A percentile compares a stretch with the other conserved stretches of the same genome.
Conservation (phyloP, 1,140 invertebrate species). For the Drosophila serrata region DNA sequence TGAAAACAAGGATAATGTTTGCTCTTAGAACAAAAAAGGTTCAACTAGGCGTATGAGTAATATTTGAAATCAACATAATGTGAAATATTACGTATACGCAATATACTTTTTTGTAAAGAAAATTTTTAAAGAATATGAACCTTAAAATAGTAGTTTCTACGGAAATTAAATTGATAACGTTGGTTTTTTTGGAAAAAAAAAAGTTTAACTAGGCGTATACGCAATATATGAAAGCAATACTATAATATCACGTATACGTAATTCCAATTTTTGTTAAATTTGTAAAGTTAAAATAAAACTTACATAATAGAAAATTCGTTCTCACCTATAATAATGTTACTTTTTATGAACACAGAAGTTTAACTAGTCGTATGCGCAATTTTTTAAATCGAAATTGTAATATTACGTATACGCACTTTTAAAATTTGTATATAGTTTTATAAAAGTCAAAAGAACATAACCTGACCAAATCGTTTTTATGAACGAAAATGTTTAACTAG, state of each 20-base stretch:
- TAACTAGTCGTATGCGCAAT: conserved; percentile 7
- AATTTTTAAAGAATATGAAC: too few relatives aligned
- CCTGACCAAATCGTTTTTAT: too few relatives aligned
- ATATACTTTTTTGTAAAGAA: too few relatives aligned
- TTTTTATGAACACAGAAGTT: not conserved
- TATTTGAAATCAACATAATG: not conserved
- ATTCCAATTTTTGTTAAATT: not conserved
- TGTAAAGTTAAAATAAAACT: not conserved
- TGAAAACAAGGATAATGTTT: not conserved
- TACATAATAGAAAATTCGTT: not conserved
- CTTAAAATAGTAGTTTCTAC: fast-evolving
- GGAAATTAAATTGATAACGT: not conserved
- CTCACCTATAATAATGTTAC: not conserved
- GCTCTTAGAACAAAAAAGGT: not conserved
- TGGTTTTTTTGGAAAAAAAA: not conserved
- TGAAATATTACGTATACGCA: not conserved
- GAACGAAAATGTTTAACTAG: not conserved
- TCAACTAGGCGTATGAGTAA: conserved; percentile 2
- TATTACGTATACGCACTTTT: not conserved
- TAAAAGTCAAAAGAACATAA: too few relatives aligned
- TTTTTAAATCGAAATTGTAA: not conserved
- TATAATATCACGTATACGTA: not conserved
- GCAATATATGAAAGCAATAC: not conserved
- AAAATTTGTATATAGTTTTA: not conserved
- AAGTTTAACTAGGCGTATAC: not conserved